Evolutionary conservation across 2,113 vertebrate genomes (phyloP), one percentile per base, ranked within the genome.

Genomic region (Scomber japonicus): DNA sequence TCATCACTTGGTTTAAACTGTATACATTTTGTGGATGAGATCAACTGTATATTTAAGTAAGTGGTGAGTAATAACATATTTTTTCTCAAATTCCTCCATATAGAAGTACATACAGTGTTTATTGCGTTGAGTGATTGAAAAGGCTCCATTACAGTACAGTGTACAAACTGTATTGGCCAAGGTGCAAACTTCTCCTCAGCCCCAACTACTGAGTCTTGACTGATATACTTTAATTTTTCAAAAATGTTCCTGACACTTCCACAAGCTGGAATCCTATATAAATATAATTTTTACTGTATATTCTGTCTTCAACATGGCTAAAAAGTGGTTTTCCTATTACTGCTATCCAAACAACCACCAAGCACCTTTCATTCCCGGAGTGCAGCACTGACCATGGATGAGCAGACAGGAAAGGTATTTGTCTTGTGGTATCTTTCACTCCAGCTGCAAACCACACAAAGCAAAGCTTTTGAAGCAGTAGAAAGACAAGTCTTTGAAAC

Each of bases 381-480:
- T 11, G 31, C 65, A 77, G 78, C 49, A 61, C 44, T 65, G 78
- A 68, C 54, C 19, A 56, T 50, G 49, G 68, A 55, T 56, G 75
- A 72, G 62, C 61, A 59, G 71, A 79, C 71, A 70, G 74, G 71
- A 84, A 76, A 82, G 74, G 44, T 64, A 88, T 85, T 83, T 83
- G 48, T 75, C 84, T 84, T 31, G 79, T 15, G 73, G 74, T 56
- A 57, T 63, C 83, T 75, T 61, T 73, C 78, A 75, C 65, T 50
- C 70, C 65, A 83, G 78, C 50, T 45, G 24, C 81, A 82, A 84
- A 65, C 1, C 86, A 83, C 74, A 80, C 84, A 75, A 54, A 40
- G 35, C 35, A 40, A 40, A 57, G 85, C 66, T 75, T 54, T 78
- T 63, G 35, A 40, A 75, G 63, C 71, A 68, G 79, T 68, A 40